A percentile compares a stretch with the other conserved stretches of the same genome.
Evolutionary conservation across 2,888 invertebrate genomes (phyloP).

Genomic region (Ectobius pallidus): DNA sequence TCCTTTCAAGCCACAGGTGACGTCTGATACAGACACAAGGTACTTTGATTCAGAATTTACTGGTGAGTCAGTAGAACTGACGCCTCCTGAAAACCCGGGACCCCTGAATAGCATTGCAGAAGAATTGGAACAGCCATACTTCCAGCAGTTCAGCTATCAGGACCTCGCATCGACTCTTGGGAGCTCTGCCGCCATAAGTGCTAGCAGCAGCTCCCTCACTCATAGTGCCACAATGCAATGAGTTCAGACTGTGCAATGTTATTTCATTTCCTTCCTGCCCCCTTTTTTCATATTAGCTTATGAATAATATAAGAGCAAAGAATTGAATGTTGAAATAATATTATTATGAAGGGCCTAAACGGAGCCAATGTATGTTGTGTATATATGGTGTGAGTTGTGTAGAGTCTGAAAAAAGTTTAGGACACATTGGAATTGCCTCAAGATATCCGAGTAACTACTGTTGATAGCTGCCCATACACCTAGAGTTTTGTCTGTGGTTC

Average conservation of each 20-base stretch:
- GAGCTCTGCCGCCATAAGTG: slow-evolving; percentile 59
- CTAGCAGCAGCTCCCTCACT: slow-evolving; percentile 27
- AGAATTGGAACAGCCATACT: slow-evolving; percentile 64
- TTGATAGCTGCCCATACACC: too few species aligned
- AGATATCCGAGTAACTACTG: too few species aligned
- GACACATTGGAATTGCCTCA: too few species aligned
- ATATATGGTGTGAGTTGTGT: slow-evolving; percentile 3
- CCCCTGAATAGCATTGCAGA: slow-evolving; percentile 67
- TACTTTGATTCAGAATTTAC: slow-evolving; percentile 99
- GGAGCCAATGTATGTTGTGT: slow-evolving; percentile 2
- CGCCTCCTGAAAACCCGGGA: slow-evolving; percentile 81
- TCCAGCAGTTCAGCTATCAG: slow-evolving; percentile 84
- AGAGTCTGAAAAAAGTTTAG: neutral
- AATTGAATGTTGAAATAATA: neutral
- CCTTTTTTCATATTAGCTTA: neutral
- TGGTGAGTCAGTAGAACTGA: slow-evolving; percentile 93
- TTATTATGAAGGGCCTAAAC: neutral
- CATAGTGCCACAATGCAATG: slow-evolving; percentile 28
- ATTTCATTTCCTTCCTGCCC: neutral
- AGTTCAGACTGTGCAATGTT: neutral
- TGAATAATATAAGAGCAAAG: neutral
- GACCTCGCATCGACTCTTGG: slow-evolving; percentile 70
- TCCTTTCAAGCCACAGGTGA: slow-evolving; percentile 91
- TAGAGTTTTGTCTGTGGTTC: too few species aligned
- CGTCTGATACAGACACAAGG: slow-evolving; percentile 94